These are phyloP conservation scores for Helostoma temminkii DNA, from an alignment of 2,797 vertebrate species.

Conservation along the genomic window DNA sequence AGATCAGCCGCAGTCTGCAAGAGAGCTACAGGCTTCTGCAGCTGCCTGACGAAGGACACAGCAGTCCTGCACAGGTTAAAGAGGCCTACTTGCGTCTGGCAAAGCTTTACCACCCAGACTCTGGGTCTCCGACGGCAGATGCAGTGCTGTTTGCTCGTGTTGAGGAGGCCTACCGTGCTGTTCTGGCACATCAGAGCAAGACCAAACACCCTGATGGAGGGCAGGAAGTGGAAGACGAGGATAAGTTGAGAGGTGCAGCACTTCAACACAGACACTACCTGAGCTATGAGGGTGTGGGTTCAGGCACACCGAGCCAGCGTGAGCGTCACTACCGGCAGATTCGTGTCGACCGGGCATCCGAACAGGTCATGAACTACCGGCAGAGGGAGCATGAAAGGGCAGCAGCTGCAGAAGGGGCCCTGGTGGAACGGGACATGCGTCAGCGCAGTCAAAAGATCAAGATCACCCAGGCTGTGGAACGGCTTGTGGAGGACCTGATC, in stretches of 20 bases:
- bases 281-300: constrained; percentile 92
- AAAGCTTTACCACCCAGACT: constrained; percentile 94
- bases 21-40: constrained; percentile 90
- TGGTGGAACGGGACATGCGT: constrained; percentile 86
- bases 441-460: constrained; percentile 90
- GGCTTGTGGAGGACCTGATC: constrained; percentile 96
- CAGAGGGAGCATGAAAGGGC: constrained; percentile 86
- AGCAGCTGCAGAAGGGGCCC: constrained; percentile 77
- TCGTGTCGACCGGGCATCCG: constrained; percentile 88
- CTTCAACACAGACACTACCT: constrained; percentile 95
- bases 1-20: constrained; percentile 71
- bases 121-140: constrained; percentile 85
- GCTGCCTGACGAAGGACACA: constrained; percentile 82
- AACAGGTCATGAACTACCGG: constrained; percentile 90
- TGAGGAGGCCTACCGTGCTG: constrained; percentile 90
- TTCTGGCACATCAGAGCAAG: constrained; percentile 83
- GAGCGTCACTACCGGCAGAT: constrained; percentile 92
- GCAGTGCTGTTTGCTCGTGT: constrained; percentile 86
- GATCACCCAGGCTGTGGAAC: constrained; percentile 94
- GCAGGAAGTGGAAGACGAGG: constrained; percentile 83
- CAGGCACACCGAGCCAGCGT: constrained; percentile 92
- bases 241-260: constrained; percentile 75
- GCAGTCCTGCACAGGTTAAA: constrained; percentile 86
- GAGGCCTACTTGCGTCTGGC: constrained; percentile 89
- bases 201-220: constrained; percentile 32